Percentiles rank a stretch among this genome's conserved stretches.
phyloP scores from a whole-genome alignment of 2,113 vertebrate genomes.

The Sminthopsis crassicaudata region DNA sequence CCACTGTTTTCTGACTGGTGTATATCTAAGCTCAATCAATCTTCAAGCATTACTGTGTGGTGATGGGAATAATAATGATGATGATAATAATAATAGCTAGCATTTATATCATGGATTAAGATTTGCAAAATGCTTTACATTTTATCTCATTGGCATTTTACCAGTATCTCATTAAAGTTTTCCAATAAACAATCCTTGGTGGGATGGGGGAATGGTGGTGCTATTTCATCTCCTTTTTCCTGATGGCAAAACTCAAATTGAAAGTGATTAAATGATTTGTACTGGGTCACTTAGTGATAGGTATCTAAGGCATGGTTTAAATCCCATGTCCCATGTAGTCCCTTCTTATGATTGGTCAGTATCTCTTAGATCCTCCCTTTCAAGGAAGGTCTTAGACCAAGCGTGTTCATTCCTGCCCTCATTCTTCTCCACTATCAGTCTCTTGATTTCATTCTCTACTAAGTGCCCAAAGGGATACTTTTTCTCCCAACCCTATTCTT shows the following conservation, averaged over 20 bases:
- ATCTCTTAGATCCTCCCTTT: not conserved
- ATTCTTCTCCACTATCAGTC: not conserved
- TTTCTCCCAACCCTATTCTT: not conserved
- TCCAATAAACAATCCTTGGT: not conserved
- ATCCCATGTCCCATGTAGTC: not conserved
- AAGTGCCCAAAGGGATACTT: not conserved
- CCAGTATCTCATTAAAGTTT: not conserved
- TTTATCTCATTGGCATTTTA: not conserved
- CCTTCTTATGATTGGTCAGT: not conserved
- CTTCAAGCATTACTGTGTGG: not conserved
- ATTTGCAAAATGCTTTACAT: not conserved
- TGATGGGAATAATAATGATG: not conserved
- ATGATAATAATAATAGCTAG: not conserved
- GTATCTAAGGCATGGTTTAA: not conserved
- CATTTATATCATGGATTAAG: not conserved
- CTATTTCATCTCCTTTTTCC: not conserved
- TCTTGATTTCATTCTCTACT: not conserved
- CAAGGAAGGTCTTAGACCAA: too few species aligned
- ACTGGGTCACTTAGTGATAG: not conserved
- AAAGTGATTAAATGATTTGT: not conserved
- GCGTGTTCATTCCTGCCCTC: not conserved
- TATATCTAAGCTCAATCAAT: not conserved
- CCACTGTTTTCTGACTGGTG: not conserved
- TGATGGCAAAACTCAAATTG: not conserved
- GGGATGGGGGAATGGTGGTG: not conserved